Base-by-base conservation (phyloP, 2,113 vertebrate species). In the Hydropotes inermis region DNA sequence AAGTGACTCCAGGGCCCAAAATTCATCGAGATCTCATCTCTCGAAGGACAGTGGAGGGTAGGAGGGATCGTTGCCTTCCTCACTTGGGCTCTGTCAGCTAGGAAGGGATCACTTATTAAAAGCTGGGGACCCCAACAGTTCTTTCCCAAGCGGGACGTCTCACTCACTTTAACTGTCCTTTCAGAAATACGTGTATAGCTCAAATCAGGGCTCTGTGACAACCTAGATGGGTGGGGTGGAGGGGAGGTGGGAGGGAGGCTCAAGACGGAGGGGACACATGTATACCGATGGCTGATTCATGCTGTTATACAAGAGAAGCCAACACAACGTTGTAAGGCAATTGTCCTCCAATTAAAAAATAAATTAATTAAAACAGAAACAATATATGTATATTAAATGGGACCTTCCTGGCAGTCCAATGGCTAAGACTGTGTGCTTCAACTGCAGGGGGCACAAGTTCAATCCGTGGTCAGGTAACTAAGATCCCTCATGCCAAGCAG, bases 241-340 rank as follows among this genome's bases (percentile, higher is more conserved):
- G 17, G 9, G 17, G 33, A 8, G 64, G 1, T 70, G 33, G 17
- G 9, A 36, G 4, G 17, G n/a, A 67, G 9, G 64, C 5, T 67
- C n/a, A 36, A 19, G 33, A 36, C 8, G n/a, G n/a, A 67, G 64
- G 17, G 1, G n/a, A 36, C 17, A 1, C 1, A 21, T 4, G 4
- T 36, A 36, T 5, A 36, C 17, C 2, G 4, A 36, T 1, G 64
- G 64, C n/a, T 11, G 17, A 67, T 36, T 67, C 64, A 1, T 10
- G 33, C 1, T 21, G 64, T 21, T 67, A 67, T 21, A 36, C n/a
- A 67, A n/a, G 33, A 67, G 64, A 67, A 21, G n/a, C 9, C 1
- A 0, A 67, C 17, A 36, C 17, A 36, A 21, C n/a, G 0, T 36
- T 67, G 64, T 36, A 36, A 67, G 36, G 64, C 64, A 5, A 11